These are phyloP conservation scores for Epinephelus lanceolatus DNA, from an alignment of 2,113 vertebrate species.

Conservation along the genomic window DNA sequence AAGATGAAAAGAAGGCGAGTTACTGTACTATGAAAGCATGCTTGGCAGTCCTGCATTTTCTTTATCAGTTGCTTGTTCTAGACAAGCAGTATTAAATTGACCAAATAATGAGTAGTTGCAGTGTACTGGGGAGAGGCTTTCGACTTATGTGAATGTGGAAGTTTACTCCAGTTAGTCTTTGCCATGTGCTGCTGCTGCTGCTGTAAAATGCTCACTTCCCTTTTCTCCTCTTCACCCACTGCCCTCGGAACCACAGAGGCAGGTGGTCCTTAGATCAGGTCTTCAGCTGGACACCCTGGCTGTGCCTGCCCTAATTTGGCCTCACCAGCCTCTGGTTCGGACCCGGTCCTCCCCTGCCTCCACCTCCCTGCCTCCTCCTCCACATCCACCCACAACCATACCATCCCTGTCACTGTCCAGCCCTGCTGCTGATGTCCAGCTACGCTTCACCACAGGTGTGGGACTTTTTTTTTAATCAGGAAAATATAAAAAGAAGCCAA, in stretches of 20 bases:
- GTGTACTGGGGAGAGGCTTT: background rate
- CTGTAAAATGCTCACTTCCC: conserved; percentile 15
- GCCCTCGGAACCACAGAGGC: conserved; percentile 87
- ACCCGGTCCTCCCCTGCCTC: conserved; percentile 93
- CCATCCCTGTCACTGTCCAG: conserved; percentile 79
- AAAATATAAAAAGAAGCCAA: background rate
- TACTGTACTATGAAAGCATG: background rate
- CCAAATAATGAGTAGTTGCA: conserved; percentile 25
- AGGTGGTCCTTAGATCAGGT: conserved; percentile 80
- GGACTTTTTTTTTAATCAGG: background rate
- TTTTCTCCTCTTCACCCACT: conserved; percentile 65
- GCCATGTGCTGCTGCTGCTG: background rate
- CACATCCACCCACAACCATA: conserved; percentile 74
- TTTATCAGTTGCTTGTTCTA: conserved; percentile 43
- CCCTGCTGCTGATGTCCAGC: conserved; percentile 83
- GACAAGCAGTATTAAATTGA: conserved; percentile 15
- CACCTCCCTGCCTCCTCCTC: conserved; percentile 84
- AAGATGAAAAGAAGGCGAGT: background rate
- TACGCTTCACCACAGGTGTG: conserved; percentile 91
- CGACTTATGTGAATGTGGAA: background rate
- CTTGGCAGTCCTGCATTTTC: conserved; percentile 17
- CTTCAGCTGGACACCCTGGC: conserved; percentile 75
- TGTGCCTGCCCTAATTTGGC: conserved; percentile 74
- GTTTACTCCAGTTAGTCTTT: conserved; percentile 21
- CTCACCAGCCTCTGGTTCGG: conserved; percentile 89